These are phyloP conservation scores for Brachypodius melanocephalos DNA, from an alignment of 2,113 vertebrate species.

Conservation along the genomic window DNA sequence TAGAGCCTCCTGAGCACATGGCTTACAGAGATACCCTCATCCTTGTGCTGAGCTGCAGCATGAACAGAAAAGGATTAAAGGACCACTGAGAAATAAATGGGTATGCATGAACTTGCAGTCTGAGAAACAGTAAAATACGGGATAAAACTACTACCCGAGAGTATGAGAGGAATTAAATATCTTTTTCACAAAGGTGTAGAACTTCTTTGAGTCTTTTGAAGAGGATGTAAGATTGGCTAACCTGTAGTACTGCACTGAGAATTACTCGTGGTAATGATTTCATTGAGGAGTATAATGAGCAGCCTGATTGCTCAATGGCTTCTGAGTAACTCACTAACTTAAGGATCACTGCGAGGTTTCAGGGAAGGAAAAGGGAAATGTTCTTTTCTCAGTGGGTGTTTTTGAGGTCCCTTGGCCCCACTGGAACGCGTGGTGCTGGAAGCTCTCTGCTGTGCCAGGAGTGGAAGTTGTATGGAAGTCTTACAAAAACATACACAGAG, in stretches of 20 bases:
- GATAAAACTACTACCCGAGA: background rate
- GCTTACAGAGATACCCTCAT: background rate
- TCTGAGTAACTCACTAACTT: background rate
- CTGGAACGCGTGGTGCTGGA: accelerated
- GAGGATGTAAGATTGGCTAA: background rate
- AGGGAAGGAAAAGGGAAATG: background rate
- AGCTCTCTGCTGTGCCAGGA: background rate
- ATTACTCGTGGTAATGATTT: background rate
- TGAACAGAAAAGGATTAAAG: background rate
- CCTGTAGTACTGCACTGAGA: background rate
- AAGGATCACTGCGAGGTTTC: background rate
- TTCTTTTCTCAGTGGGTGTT: background rate
- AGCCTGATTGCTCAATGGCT: background rate
- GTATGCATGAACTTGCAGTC: background rate
- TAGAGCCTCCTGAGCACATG: background rate
- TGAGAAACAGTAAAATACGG: background rate
- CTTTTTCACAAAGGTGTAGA: background rate
- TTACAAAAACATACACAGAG: background rate
- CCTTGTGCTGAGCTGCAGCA: slow-evolving; percentile 3
- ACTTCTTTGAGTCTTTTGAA: background rate
- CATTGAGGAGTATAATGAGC: background rate
- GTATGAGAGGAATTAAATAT: background rate
- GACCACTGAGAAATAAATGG: background rate
- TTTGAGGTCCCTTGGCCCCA: background rate
- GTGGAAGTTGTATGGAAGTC: background rate